Conservation (phyloP, 1,140 invertebrate genomes). For the Trichoplusia ni region DNA sequence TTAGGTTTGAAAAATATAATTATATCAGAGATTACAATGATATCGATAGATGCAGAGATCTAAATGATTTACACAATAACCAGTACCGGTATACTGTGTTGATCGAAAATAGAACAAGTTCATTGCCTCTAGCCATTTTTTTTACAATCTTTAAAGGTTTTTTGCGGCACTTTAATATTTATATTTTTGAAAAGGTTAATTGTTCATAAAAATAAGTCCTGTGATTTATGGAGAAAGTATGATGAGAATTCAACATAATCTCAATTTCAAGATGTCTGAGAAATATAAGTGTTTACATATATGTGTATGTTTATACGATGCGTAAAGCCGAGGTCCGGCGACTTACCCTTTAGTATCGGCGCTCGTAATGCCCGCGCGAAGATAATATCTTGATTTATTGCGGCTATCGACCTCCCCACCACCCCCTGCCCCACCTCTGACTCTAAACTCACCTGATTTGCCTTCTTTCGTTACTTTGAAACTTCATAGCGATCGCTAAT, state of each 20-base stretch:
- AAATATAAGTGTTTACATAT: no score
- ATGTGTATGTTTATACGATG: slow-evolving; percentile 1
- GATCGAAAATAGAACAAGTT: slow-evolving; percentile 8
- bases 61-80: slow-evolving; percentile 20
- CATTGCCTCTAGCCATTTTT: slow-evolving; percentile 37
- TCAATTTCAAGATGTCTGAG: no score
- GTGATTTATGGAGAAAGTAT: no score
- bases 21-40: slow-evolving; percentile 30
- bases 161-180: slow-evolving; percentile 4
- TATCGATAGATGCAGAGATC: slow-evolving; percentile 22
- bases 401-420: slow-evolving; percentile 58
- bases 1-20: slow-evolving; percentile 25
- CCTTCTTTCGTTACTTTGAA: slow-evolving; percentile 11
- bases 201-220: no score
- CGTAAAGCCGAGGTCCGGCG: slow-evolving; percentile 36
- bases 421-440: slow-evolving; percentile 25
- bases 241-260: no score
- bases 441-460: slow-evolving; percentile 42
- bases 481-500: slow-evolving; percentile 18
- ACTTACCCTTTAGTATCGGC: slow-evolving; percentile 65
- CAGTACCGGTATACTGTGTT: neutral
- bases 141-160: no score
- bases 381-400: slow-evolving; percentile 78
- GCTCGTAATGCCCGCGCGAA: slow-evolving; percentile 56
- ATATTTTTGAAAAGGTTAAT: no score